These are phyloP conservation scores for Anarrhichthys ocellatus DNA, from an alignment of 2,113 vertebrate genomes.

Conservation along the genomic window DNA sequence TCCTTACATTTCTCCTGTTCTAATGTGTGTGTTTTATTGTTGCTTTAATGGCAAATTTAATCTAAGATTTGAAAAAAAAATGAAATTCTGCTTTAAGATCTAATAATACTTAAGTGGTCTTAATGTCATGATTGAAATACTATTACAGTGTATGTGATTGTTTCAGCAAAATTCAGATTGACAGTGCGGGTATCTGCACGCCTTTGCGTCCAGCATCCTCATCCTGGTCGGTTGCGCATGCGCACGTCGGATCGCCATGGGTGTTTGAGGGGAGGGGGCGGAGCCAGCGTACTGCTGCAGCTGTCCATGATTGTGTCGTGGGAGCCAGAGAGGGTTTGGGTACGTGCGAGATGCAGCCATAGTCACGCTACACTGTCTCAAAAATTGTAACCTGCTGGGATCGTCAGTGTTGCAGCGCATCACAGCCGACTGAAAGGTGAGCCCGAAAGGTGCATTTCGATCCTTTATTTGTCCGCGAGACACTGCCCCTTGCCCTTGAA, in stretches of 20 bases:
- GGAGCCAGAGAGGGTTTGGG: conserved; percentile 54
- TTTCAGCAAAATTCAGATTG: neutral
- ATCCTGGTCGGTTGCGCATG: conserved; percentile 40
- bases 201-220: conserved; percentile 19
- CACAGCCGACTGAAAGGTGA: conserved; percentile 72
- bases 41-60: neutral
- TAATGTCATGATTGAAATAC: neutral
- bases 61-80: neutral
- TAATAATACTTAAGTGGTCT: neutral
- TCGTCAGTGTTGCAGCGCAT: conserved; percentile 44
- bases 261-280: conserved; percentile 59
- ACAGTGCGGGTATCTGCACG: neutral
- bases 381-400: conserved; percentile 36
- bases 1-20: neutral
- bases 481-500: conserved; percentile 59
- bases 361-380: conserved; percentile 62
- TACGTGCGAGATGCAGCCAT: conserved; percentile 75
- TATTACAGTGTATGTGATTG: neutral
- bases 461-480: neutral
- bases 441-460: neutral
- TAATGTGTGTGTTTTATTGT: neutral
- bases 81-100: neutral
- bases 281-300: conserved; percentile 73
- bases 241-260: conserved; percentile 62
- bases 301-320: conserved; percentile 76